Percentiles rank a stretch among this genome's conserved stretches.
Conservation (phyloP, 2,797 vertebrate species). For the Cyclura pinguis region DNA sequence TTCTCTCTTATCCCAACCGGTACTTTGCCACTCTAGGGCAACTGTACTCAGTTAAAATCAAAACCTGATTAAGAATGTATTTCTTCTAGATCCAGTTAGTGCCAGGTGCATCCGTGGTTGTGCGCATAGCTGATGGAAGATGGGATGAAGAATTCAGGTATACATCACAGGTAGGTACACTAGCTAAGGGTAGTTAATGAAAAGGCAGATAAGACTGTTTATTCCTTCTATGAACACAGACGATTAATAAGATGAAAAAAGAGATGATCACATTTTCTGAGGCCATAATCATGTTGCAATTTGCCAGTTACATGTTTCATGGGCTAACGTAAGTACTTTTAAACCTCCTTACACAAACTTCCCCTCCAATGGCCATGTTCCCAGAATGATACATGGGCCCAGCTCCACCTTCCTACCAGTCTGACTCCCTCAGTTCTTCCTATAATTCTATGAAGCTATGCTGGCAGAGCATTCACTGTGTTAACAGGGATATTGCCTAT, state of each 20-base stretch:
- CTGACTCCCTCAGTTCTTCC: not conserved
- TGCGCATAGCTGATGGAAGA: conserved; percentile 62
- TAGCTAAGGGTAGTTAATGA: not conserved
- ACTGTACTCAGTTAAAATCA: not conserved
- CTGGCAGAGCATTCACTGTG: not conserved
- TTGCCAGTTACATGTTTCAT: too few relatives aligned
- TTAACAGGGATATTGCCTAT: too few relatives aligned
- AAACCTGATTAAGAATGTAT: not conserved
- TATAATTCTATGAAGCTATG: not conserved
- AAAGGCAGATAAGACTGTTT: not conserved
- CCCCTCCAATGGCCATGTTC: too few relatives aligned
- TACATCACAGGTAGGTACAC: conserved; percentile 25
- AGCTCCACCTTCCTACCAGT: too few relatives aligned
- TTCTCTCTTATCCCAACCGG: not conserved
- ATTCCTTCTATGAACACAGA: not conserved
- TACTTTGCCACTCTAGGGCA: not conserved
- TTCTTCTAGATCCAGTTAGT: conserved; percentile 52
- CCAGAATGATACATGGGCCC: too few relatives aligned
- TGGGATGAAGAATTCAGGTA: conserved; percentile 49
- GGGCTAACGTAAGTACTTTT: too few relatives aligned
- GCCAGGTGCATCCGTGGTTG: conserved; percentile 53
- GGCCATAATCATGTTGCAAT: too few relatives aligned
- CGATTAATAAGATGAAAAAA: not conserved
- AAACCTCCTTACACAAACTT: too few relatives aligned
- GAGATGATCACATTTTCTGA: too few relatives aligned